phyloP scores from a whole-genome alignment of 2,113 vertebrate genomes.

The Dipodomys ordii region DNA sequence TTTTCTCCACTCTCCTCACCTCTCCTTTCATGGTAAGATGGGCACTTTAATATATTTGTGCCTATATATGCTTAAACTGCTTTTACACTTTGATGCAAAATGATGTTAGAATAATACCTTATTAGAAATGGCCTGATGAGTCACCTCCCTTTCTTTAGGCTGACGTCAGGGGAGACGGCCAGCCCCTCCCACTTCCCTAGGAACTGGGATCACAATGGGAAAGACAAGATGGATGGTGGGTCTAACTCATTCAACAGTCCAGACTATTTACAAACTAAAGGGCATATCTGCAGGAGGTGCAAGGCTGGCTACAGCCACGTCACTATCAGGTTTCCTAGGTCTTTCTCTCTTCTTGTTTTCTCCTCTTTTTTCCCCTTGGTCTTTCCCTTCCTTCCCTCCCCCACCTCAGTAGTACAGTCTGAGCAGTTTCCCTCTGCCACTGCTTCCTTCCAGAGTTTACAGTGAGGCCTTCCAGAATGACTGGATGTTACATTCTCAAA shows the following conservation, averaged over 20 bases:
- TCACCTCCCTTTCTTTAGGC: constrained; percentile 60
- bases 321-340: background rate
- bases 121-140: constrained; percentile 61
- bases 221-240: constrained; percentile 35
- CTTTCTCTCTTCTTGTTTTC: accelerated
- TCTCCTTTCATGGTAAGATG: background rate
- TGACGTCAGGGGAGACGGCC: constrained; percentile 58
- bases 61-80: background rate
- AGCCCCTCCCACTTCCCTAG: constrained; percentile 33
- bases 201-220: background rate
- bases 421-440: background rate
- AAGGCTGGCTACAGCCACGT: background rate
- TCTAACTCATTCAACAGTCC: background rate
- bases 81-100: constrained; percentile 51
- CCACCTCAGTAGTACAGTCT: constrained; percentile 39
- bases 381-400: background rate
- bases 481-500: background rate
- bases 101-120: background rate
- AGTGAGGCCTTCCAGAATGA: constrained; percentile 29
- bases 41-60: background rate
- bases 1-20: background rate
- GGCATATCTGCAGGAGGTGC: background rate
- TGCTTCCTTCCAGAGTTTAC: constrained; percentile 14
- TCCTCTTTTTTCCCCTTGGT: background rate
- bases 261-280: background rate